These are phyloP conservation scores for Sminthurinus aureus DNA, from an alignment of 2,888 invertebrate genomes.

Conservation along the genomic window DNA sequence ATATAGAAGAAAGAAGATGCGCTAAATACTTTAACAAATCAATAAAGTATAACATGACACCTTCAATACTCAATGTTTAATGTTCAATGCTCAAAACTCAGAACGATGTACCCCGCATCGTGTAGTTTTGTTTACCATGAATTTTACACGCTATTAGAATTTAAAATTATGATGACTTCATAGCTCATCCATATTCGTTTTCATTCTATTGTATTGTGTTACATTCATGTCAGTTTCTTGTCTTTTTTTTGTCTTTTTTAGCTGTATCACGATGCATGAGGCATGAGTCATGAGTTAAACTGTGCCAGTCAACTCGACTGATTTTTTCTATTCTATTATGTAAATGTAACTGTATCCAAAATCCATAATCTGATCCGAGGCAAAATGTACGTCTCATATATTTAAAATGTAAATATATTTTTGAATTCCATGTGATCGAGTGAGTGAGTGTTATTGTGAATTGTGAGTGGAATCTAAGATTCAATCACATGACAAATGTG, in stretches of 20 bases:
- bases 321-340: neutral
- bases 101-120: neutral
- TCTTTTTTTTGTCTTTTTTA: conserved; percentile 10
- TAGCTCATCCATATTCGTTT: no score
- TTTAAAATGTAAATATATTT: neutral
- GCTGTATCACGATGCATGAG: neutral
- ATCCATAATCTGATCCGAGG: neutral
- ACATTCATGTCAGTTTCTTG: neutral
- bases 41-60: no score
- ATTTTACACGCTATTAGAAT: no score
- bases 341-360: neutral
- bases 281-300: neutral
- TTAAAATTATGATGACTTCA: no score
- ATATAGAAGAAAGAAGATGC: no score
- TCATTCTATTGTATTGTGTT: neutral
- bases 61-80: neutral
- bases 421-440: neutral
- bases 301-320: neutral
- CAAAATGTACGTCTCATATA: neutral
- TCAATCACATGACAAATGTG: no score
- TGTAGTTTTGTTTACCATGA: no score
- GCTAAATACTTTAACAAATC: no score
- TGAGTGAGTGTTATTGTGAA: no score
- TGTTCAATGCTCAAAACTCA: no score
- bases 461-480: no score